Evolutionary conservation across 2,888 invertebrate species (phyloP).

Genomic region (Lacanobia oleracea): DNA sequence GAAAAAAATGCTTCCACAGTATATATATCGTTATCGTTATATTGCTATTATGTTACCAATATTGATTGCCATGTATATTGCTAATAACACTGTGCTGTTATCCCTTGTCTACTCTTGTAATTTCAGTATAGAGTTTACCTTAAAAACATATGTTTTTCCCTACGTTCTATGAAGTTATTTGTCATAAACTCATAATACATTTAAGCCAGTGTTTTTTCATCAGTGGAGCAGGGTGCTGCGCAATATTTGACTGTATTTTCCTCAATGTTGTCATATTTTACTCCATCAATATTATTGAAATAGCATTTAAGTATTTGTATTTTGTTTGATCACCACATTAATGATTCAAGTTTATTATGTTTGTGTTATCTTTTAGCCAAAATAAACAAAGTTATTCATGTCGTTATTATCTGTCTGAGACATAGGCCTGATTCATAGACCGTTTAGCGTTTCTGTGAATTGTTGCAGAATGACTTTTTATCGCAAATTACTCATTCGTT

Average conservation of each 20-base stretch:
- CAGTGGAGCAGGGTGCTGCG: constrained; percentile 14
- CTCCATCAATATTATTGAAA: constrained; percentile 1
- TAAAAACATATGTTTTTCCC: not conserved
- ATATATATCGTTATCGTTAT: not conserved
- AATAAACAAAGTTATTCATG: constrained; percentile 23
- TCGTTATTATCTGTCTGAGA: not conserved
- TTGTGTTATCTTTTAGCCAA: not conserved
- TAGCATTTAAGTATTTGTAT: not conserved
- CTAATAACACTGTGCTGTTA: constrained; percentile 11
- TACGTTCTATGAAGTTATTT: not conserved
- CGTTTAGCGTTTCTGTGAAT: constrained; percentile 27
- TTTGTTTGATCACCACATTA: not conserved
- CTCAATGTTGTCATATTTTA: not conserved
- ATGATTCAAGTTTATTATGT: constrained; percentile 12
- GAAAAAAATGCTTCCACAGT: not conserved
- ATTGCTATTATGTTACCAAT: constrained; percentile 3
- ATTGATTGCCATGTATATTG: not conserved
- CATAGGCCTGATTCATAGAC: constrained; percentile 45
- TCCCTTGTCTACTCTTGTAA: not conserved
- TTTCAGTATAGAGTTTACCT: not conserved
- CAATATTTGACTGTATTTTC: constrained; percentile 26
- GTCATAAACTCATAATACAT: too few species aligned
- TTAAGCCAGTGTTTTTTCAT: not conserved
- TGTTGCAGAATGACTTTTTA: constrained; percentile 30
- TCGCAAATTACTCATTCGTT: constrained; percentile 45